A percentile compares a stretch with the other conserved stretches of the same genome.
Evolutionary conservation across 2,797 vertebrate genomes (phyloP).

Genomic region (Meriones psammophilus): DNA sequence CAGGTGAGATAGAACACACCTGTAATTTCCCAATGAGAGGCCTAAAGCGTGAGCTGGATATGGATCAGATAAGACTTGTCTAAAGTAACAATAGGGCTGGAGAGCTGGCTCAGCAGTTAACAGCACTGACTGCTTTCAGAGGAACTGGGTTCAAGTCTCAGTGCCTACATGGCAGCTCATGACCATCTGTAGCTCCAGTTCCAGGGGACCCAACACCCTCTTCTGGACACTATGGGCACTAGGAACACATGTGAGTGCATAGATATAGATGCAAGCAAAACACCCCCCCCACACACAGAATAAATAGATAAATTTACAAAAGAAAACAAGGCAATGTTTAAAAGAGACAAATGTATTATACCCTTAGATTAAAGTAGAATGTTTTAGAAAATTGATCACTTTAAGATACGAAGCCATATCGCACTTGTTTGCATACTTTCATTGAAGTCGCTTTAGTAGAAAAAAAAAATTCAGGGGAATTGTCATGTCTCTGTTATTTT

Average conservation of each 20-base stretch:
- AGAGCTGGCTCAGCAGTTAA: neutral
- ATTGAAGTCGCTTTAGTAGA: conserved; percentile 35
- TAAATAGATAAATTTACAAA: neutral
- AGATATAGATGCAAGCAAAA: neutral
- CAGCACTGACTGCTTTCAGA: neutral
- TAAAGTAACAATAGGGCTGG: neutral
- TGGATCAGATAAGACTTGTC: neutral
- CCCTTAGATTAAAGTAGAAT: conserved; percentile 39
- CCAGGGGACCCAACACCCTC: neutral
- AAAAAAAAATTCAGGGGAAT: conserved; percentile 27
- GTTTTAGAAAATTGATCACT: neutral
- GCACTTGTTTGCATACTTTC: neutral
- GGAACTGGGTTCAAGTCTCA: neutral
- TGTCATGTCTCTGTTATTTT: neutral
- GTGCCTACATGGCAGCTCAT: neutral
- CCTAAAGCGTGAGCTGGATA: neutral
- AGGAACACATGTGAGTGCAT: neutral
- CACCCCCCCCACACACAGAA: neutral
- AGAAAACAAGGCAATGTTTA: neutral
- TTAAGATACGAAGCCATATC: neutral
- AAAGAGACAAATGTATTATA: neutral
- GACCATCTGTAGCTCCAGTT: neutral
- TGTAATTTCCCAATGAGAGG: neutral
- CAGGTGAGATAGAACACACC: neutral
- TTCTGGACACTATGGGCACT: neutral